These are phyloP conservation scores for Aphyosemion australe DNA, from an alignment of 2,113 vertebrate genomes.

Conservation along the genomic window DNA sequence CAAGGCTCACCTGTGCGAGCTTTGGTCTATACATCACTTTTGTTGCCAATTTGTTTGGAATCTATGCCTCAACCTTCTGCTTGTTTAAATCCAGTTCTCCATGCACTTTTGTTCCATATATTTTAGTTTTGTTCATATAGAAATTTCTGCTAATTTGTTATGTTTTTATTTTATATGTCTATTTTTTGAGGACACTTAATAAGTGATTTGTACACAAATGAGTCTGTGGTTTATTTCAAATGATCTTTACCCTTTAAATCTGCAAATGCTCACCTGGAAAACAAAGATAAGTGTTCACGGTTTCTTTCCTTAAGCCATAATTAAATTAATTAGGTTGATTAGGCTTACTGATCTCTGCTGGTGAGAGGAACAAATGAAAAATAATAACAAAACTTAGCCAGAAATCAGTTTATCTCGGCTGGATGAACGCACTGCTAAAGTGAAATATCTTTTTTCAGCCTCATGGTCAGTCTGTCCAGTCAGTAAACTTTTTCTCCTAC, in stretches of 20 bases:
- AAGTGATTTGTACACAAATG: slow-evolving; percentile 22
- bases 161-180: not conserved
- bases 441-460: slow-evolving; percentile 41
- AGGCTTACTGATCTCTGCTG: slow-evolving; percentile 57
- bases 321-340: slow-evolving; percentile 69
- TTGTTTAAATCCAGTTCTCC: not conserved
- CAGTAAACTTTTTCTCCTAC: slow-evolving; percentile 12
- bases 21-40: not conserved
- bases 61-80: not conserved
- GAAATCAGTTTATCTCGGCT: slow-evolving; percentile 59
- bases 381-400: slow-evolving; percentile 47
- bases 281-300: slow-evolving; percentile 51
- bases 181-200: not conserved
- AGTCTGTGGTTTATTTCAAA: slow-evolving; percentile 16
- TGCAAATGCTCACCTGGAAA: slow-evolving; percentile 54
- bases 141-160: not conserved
- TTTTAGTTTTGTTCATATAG: not conserved
- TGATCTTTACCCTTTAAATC: slow-evolving; percentile 34
- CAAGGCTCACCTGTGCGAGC: not conserved
- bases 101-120: not conserved
- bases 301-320: slow-evolving; percentile 56
- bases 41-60: not conserved
- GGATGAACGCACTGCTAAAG: slow-evolving; percentile 43
- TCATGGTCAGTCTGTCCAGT: slow-evolving; percentile 10
- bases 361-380: slow-evolving; percentile 45